A percentile compares a stretch with the other conserved stretches of the same genome.
These are phyloP conservation scores for Trissonchulus latispiculum DNA, from an alignment of 2,888 invertebrate species.

Conservation along the genomic window DNA sequence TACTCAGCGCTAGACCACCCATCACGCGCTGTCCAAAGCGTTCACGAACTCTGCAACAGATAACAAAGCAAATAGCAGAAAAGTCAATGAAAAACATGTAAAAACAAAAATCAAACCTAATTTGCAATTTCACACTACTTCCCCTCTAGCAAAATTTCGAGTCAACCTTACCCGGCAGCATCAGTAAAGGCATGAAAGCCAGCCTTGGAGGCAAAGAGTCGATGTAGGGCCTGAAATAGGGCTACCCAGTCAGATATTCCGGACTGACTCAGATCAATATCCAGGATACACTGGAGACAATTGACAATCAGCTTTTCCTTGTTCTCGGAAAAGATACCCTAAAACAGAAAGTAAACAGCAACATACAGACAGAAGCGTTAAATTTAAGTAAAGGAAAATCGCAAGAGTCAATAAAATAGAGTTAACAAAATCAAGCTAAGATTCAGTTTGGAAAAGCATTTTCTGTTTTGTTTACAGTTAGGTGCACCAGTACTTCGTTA, in stretches of 20 bases:
- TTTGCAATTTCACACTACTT: neutral
- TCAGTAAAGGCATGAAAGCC: constrained; percentile 92
- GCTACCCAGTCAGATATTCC: constrained; percentile 29
- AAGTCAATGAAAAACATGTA: no score
- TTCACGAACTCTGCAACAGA: constrained; percentile 68
- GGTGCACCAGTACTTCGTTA: no score
- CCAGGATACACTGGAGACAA: constrained; percentile 72
- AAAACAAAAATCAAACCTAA: no score
- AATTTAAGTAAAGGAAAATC: no score
- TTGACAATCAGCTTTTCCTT: constrained; percentile 90
- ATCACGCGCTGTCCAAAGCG: constrained; percentile 85
- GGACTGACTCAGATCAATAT: constrained; percentile 53
- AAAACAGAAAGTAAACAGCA: no score
- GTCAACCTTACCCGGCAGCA: constrained; percentile 59
- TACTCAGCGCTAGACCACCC: constrained; percentile 71
- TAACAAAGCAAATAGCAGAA: no score
- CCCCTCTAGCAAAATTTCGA: neutral
- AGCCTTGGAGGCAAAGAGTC: constrained; percentile 91
- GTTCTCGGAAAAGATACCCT: constrained; percentile 77
- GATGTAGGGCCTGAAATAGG: constrained; percentile 66
- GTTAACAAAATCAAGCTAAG: no score
- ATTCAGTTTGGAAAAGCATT: no score
- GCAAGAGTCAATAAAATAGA: no score
- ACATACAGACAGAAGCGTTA: no score
- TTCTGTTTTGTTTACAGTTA: no score